Evolutionary conservation across 2,888 invertebrate species (phyloP), one percentile per base, ranked within the genome.

Genomic region (Parnassius mnemosyne): DNA sequence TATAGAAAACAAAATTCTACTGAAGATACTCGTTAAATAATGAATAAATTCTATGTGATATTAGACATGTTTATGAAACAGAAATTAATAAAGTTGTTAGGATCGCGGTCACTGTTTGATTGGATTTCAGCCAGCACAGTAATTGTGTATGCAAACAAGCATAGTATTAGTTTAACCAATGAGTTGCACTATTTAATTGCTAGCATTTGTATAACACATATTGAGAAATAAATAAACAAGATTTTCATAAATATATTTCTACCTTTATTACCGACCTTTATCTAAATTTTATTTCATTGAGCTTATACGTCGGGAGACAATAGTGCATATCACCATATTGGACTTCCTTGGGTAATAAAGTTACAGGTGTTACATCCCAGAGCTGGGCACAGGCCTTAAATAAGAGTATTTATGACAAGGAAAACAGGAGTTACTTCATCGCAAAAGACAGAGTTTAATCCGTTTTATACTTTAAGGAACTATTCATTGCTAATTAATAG

Each of bases 111-210:
- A 59, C 46, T 51, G 46, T 59, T 63, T 63, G 63, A 63, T 63
- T 63, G 63, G 51, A 44, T 59, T 51, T 54, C 58, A 58, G 50
- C 57, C 49, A 57, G 55, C 50, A 25, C 58, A 47, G 54, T 59
- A 63, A 59, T 63, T 63, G 51, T 59, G 55, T 55, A 63, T 58
- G 54, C 63, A 63, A 59, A 63, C 63, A 63, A 25, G 54, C 53
- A 50, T 50, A 42, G 58, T 55, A 53, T 59, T 59, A 63, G 63
- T 59, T 63, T 51, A 63, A 63, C 58, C 58, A 55, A 54, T 44
- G 53, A 58, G 54, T 54, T 63, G 63, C 52, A 58, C 63, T 58
- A 55, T 63, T 58, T 54, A 54, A 59, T 62, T 62, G 62, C 51
- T 54, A 63, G 58, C 34, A 54, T 63, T 63, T 64, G 57, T 42